These are phyloP conservation scores for Enteromius afrohamiltoni DNA, from an alignment of 2,797 vertebrate species.

Conservation along the genomic window DNA sequence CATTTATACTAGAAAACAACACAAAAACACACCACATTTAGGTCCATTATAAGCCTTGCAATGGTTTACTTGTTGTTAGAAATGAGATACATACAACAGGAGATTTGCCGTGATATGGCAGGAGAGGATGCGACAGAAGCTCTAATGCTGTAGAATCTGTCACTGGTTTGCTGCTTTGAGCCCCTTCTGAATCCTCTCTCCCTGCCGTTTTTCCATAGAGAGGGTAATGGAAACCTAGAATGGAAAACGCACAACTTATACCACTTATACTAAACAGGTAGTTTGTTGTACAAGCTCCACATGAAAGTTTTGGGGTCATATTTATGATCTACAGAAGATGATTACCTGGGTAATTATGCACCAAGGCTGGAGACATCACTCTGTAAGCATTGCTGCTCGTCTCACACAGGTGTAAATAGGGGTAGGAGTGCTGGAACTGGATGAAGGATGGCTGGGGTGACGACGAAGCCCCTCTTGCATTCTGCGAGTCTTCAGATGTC, in stretches of 20 bases:
- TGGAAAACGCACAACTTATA: conserved; percentile 4
- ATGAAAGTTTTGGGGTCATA: neutral
- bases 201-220: conserved; percentile 97
- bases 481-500: conserved; percentile 88
- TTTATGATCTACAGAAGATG: neutral
- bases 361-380: conserved; percentile 92
- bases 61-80: neutral
- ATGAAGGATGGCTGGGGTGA: conserved; percentile 96
- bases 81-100: conserved; percentile 83
- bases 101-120: conserved; percentile 92
- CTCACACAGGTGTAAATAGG: conserved; percentile 95
- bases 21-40: too few relatives aligned
- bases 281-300: neutral
- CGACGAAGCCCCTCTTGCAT: conserved; percentile 85
- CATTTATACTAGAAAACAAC: too few relatives aligned
- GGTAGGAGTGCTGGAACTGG: conserved; percentile 94
- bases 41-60: neutral
- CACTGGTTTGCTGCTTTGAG: conserved; percentile 86
- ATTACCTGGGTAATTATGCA: conserved; percentile 96
- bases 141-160: conserved; percentile 89
- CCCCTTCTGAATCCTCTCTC: conserved; percentile 92
- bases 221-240: conserved; percentile 93
- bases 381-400: conserved; percentile 88
- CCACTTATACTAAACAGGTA: neutral
- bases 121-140: conserved; percentile 92